phyloP scores from a whole-genome alignment of 2,888 invertebrate species.

The Leucophenga maculata region DNA sequence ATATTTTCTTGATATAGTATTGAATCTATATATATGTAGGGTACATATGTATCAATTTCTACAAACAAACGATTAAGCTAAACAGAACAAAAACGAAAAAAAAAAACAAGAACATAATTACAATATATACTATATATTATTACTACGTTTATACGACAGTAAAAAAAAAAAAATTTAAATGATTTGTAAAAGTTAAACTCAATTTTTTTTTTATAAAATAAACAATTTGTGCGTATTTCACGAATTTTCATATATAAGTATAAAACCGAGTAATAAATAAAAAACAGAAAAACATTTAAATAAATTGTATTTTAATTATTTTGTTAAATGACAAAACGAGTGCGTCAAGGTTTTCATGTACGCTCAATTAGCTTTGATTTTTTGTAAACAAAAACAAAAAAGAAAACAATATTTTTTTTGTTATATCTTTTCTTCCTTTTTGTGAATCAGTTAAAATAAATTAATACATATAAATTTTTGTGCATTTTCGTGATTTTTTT shows the following conservation, averaged over 20 bases:
- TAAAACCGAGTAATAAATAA: neutral
- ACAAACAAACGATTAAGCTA: no score
- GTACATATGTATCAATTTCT: no score
- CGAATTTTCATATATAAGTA: no score
- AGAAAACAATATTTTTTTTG: no score
- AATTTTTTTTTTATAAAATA: neutral
- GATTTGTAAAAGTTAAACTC: conserved; percentile 23
- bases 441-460: conserved; percentile 64
- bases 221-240: neutral
- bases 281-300: neutral
- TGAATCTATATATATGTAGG: no score
- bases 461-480: conserved; percentile 57
- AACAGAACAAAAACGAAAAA: no score
- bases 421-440: conserved; percentile 24
- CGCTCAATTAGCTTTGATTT: conserved; percentile 31
- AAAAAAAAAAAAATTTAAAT: neutral
- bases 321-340: conserved; percentile 14
- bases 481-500: conserved; percentile 43
- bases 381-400: neutral
- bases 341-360: no score
- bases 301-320: conserved; percentile 3
- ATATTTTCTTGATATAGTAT: no score
- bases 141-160: no score
- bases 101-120: no score
- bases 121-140: no score